A percentile compares a stretch with the other conserved stretches of the same genome.
Conservation (phyloP, 2,113 vertebrate genomes). For the Hepsetus odoe region DNA sequence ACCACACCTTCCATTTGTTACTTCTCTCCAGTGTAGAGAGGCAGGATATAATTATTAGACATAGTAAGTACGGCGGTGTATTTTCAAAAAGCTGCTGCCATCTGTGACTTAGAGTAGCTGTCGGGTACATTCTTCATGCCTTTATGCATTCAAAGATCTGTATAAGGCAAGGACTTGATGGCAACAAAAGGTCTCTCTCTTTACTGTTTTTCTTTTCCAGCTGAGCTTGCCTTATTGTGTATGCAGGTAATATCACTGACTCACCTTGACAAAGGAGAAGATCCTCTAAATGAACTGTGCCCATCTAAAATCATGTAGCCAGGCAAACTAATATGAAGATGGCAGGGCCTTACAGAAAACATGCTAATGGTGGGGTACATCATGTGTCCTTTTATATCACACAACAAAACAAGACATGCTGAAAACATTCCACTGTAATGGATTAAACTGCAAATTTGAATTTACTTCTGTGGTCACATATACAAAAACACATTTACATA, state of each 20-base stretch:
- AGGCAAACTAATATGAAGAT: constrained; percentile 56
- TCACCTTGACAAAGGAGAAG: constrained; percentile 67
- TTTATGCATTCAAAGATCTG: no score
- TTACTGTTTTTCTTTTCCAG: constrained; percentile 7
- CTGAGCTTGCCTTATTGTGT: constrained; percentile 37
- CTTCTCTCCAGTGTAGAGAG: constrained; percentile 63
- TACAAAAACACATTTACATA: constrained; percentile 8
- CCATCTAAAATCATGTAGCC: constrained; percentile 63
- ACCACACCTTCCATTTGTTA: constrained; percentile 62
- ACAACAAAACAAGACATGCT: constrained; percentile 48
- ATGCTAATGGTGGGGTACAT: constrained; percentile 56
- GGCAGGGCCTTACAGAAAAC: constrained; percentile 51
- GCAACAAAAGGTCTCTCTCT: constrained; percentile 18
- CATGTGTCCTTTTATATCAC: constrained; percentile 15
- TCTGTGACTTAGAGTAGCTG: constrained; percentile 62
- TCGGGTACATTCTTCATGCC: constrained; percentile 44
- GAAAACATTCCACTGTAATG: constrained; percentile 5
- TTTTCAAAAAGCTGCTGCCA: constrained; percentile 66
- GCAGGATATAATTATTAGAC: constrained; percentile 67
- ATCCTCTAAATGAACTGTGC: constrained; percentile 64
- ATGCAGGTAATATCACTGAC: constrained; percentile 51
- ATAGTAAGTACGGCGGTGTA: no score
- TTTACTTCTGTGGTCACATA: constrained; percentile 28
- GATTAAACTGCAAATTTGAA: constrained; percentile 28
- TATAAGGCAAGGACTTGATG: constrained; percentile 8